Base-by-base conservation (phyloP, 2,888 invertebrate species). In the Lymantria monacha region DNA sequence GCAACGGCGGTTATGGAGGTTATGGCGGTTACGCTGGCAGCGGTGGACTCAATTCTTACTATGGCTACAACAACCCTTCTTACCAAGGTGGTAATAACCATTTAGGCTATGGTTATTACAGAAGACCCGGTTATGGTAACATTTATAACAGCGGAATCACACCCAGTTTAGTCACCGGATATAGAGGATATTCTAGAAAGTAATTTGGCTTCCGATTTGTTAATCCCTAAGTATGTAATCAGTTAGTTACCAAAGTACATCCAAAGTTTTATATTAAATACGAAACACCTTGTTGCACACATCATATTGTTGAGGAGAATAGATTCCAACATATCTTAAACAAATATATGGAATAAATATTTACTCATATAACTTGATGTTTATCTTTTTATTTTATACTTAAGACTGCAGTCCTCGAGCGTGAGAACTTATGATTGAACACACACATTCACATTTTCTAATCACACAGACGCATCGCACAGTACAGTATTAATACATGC, bases 21-120 rank as follows among this genome's bases (percentile, higher is more conserved):
- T 93, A 93, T 63, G 93, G 93, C 0, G 93, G 93, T 1, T 92
- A 92, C 59, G 90, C 92, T 50, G 93, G 93, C 64, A 93, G 93
- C 74, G 93, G 93, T 36, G 93, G 93, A 15, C 72, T 93, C 0
- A 83, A 74, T 46, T 93, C 93, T 33, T 93, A 93, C 69, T 88
- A 85, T 43, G 93, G 93, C 8, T 93, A 93, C 73, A 92, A 89
- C 72, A 92, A 87, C 70, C 92, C 93, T 0, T 76, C 77, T 57
- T 93, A 93, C 65, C 81, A 81, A 71, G 92, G 92, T 7, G 85
- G 83, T 31, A 85, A 92, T 36, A 85, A 92, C 47, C 92, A 93
- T 77, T 83, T 92, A 30, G 93, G 93, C n/a, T 93, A 91, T 62
- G 93, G 93, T 42, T 93, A 93, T 68, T 91, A 92, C 52, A 85